These are phyloP conservation scores for Philotrypesis tridentata DNA, from an alignment of 1,140 invertebrate genomes.

Conservation along the genomic window DNA sequence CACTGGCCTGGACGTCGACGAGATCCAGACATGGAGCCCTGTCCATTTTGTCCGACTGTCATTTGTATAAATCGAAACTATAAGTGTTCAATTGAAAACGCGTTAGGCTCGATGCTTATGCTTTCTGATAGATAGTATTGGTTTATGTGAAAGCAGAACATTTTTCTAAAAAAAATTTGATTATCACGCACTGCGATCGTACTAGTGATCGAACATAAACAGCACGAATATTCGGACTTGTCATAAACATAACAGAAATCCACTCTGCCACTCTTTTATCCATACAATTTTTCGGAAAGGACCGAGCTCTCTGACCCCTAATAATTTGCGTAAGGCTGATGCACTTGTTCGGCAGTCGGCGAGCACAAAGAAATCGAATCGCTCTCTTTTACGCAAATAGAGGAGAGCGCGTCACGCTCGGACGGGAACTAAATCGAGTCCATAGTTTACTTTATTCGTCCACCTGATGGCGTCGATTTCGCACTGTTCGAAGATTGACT, in stretches of 20 bases:
- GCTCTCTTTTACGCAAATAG: constrained; percentile 41
- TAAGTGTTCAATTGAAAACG: constrained; percentile 11
- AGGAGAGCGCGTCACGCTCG: constrained; percentile 1
- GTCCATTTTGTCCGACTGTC: constrained; percentile 3
- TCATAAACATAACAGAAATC: not conserved
- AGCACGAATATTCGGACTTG: no score
- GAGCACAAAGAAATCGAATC: constrained; percentile 1
- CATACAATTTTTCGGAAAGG: not conserved
- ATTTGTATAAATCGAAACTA: not conserved
- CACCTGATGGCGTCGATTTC: constrained; percentile 48
- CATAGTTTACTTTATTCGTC: constrained; percentile 45
- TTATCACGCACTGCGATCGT: no score
- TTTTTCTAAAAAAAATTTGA: not conserved
- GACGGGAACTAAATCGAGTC: constrained; percentile 21
- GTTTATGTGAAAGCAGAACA: not conserved
- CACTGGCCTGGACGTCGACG: not conserved
- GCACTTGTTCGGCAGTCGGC: not conserved
- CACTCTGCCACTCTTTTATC: not conserved
- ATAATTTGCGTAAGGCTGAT: not conserved
- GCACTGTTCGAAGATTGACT: constrained; percentile 36
- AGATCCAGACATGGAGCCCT: not conserved
- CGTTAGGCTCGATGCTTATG: no score
- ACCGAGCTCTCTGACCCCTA: not conserved
- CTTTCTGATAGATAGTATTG: not conserved
- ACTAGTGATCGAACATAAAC: no score